A percentile compares a stretch with the other conserved stretches of the same genome.
Conservation (phyloP, 2,888 invertebrate genomes). For the Rosalia funebris region DNA sequence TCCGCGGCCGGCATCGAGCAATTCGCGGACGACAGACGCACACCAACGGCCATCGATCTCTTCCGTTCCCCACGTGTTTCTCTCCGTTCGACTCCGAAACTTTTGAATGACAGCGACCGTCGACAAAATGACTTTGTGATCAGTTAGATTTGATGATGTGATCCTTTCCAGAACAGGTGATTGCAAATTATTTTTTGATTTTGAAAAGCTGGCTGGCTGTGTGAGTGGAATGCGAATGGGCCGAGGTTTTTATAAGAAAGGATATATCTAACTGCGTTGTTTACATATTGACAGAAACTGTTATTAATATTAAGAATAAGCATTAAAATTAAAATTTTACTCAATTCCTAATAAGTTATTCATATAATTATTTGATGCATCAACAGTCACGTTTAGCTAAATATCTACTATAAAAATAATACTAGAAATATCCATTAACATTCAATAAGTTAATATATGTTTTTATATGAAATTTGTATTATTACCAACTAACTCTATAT, state of each 20-base stretch:
- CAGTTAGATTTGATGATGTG: slow-evolving; percentile 16
- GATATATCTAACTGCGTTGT: neutral
- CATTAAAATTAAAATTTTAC: too few species aligned
- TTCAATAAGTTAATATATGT: too few species aligned
- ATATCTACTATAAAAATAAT: too few species aligned
- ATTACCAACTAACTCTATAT: too few species aligned
- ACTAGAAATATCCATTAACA: too few species aligned
- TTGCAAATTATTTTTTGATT: slow-evolving; percentile 25
- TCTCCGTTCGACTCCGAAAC: slow-evolving; percentile 3
- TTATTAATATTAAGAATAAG: too few species aligned
- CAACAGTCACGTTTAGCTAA: too few species aligned
- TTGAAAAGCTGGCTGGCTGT: slow-evolving; percentile 26
- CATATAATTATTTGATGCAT: too few species aligned
- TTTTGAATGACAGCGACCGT: slow-evolving; percentile 3
- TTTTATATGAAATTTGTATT: too few species aligned
- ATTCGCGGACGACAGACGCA: slow-evolving; percentile 38
- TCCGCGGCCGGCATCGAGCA: slow-evolving; percentile 49
- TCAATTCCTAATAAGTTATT: too few species aligned
- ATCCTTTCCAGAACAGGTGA: slow-evolving; percentile 28
- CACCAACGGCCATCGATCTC: slow-evolving; percentile 43
- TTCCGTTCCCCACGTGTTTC: slow-evolving; percentile 33
- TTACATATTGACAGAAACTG: neutral
- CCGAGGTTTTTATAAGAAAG: slow-evolving; percentile 32
- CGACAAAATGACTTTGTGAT: slow-evolving; percentile 21
- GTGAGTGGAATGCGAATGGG: slow-evolving; percentile 34